Evolutionary conservation across 2,888 invertebrate species (phyloP), one percentile per base, ranked within the genome.

Genomic region (Cryptophagus acutangulus): DNA sequence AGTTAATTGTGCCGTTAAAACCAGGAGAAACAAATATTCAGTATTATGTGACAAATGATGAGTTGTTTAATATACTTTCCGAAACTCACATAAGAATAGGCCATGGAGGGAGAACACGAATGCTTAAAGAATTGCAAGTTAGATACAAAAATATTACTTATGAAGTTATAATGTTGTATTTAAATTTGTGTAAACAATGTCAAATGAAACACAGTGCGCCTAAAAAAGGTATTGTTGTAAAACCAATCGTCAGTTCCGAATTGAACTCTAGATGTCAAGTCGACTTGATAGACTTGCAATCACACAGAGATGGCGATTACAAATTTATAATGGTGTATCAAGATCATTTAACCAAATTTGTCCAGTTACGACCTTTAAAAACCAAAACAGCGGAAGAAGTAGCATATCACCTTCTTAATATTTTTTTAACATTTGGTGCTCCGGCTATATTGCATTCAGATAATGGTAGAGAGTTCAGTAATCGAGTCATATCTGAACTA

Each of bases 391-490:
- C 52, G 15, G 51, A 54, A 44, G 56, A 57, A 49, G 55, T 54
- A 35, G 51, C 55, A 17, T 43, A 53, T 40, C 38, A 55, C 38
- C 30, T 45, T 33, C 38, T 59, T 30, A 38, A 51, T 20, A 20
- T 59, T 41, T 61, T 62, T 51, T 41, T 43, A 34, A 44, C 46
- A 41, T 51, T 62, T 48, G 58, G 57, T 46, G 58, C 56, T 17
- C 58, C 56, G 10, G 48, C 45, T 30, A 51, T 61, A 36, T 51
- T 61, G 43, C 53, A 61, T 44, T 55, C 45, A n/a, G 59, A 57
- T 43, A 60, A 60, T 51, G 58, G 56, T 13, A 49, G 56, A 36
- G 53, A 62, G 43, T 60, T 62, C 41, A 45, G 48, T 30, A 57
- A 56, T 39, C 41, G 39, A 45, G 43, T 59, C 31, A 41, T 57